Conservation (phyloP, 1,140 invertebrate species). For the silkworm (Bombyx mori) region DNA sequence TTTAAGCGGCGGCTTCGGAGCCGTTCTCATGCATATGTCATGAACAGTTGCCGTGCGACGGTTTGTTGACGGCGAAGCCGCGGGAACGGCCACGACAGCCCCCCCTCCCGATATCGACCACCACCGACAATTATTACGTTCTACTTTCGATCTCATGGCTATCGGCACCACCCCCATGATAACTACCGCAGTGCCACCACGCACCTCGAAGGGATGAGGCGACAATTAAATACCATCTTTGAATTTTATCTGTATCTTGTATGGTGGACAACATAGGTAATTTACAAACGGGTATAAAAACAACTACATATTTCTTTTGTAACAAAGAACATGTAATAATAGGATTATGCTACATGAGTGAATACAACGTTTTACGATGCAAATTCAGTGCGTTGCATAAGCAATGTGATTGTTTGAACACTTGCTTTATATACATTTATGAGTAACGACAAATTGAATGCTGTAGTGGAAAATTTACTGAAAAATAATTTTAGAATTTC, state of each 20-base stretch:
- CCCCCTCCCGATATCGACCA: slow-evolving; percentile 24
- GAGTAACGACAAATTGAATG: too few relatives aligned
- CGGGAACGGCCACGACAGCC: slow-evolving; percentile 54
- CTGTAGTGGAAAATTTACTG: too few relatives aligned
- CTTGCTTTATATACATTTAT: too few relatives aligned
- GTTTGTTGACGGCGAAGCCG: slow-evolving; percentile 64
- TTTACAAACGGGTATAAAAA: too few relatives aligned
- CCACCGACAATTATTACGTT: slow-evolving; percentile 63
- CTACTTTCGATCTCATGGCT: slow-evolving; percentile 52
- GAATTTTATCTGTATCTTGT: not conserved
- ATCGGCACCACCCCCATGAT: slow-evolving; percentile 36
- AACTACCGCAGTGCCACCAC: slow-evolving; percentile 13
- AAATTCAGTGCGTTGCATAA: too few relatives aligned
- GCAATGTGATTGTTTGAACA: too few relatives aligned
- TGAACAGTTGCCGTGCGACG: slow-evolving; percentile 65
- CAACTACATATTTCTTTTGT: too few relatives aligned
- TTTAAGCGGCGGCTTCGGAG: slow-evolving; percentile 54
- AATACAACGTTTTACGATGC: too few relatives aligned
- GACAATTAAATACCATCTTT: slow-evolving; percentile 48
- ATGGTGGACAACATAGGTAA: too few relatives aligned
- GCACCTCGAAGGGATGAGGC: slow-evolving; percentile 47
- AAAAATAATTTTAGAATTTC: too few relatives aligned
- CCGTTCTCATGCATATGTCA: slow-evolving; percentile 68
- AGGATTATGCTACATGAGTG: too few relatives aligned
- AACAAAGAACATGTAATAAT: too few relatives aligned